Evolutionary conservation across 2,888 invertebrate species (phyloP).

Genomic region (Alloplasta piceator): DNA sequence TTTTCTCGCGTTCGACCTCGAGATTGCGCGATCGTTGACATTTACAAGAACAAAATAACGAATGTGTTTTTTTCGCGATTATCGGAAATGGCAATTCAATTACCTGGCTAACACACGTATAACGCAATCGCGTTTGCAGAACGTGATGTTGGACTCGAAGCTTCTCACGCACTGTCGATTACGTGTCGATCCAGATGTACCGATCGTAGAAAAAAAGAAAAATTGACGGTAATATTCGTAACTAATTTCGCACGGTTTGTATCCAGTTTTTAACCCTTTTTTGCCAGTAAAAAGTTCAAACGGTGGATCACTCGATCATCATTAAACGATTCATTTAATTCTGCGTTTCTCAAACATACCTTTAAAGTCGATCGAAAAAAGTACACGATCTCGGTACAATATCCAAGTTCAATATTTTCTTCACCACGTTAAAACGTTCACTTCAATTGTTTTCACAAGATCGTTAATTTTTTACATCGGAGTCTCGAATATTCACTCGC

Average conservation of each 20-base stretch:
- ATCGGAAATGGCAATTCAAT: not conserved
- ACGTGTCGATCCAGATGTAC: too few relatives aligned
- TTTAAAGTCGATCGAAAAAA: not conserved
- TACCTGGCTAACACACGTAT: not conserved
- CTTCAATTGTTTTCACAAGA: too few relatives aligned
- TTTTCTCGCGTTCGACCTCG: not conserved
- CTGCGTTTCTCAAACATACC: too few relatives aligned
- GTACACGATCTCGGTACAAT: slow-evolving; percentile 1
- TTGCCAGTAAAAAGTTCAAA: not conserved
- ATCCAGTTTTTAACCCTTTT: not conserved
- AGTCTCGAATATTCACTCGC: not conserved
- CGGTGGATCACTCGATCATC: slow-evolving; percentile 43
- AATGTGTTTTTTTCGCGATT: too few relatives aligned
- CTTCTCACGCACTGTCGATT: too few relatives aligned
- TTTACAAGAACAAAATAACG: not conserved
- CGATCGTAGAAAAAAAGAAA: too few relatives aligned
- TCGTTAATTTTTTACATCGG: too few relatives aligned
- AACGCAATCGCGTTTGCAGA: too few relatives aligned
- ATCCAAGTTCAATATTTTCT: not conserved
- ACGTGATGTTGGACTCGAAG: too few relatives aligned
- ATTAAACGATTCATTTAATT: not conserved
- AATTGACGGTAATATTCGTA: not conserved
- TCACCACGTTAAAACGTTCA: not conserved
- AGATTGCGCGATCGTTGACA: not conserved
- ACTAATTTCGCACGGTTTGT: not conserved